Conservation (phyloP, 2,888 invertebrate genomes). For the Cephus sareptanus region DNA sequence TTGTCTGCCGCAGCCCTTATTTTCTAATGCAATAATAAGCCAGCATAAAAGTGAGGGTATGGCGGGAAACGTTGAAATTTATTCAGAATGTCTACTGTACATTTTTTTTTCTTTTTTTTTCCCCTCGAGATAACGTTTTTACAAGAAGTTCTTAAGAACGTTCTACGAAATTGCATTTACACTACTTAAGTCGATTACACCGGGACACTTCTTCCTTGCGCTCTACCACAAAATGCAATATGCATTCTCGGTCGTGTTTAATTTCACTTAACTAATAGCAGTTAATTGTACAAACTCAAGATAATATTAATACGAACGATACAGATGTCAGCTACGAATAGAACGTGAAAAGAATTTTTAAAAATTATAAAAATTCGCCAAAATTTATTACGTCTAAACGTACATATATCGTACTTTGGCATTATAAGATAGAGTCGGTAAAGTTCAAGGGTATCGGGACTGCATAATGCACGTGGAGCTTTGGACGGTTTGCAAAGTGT, state of each 20-base stretch:
- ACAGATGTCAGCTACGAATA: neutral
- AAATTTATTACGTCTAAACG: neutral
- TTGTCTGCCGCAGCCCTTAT: neutral
- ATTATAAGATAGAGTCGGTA: no score
- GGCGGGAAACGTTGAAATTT: neutral
- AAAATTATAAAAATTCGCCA: neutral
- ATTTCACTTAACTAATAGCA: neutral
- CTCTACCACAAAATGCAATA: neutral
- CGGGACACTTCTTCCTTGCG: neutral
- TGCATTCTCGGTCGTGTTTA: neutral
- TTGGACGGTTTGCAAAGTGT: no score
- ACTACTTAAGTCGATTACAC: neutral
- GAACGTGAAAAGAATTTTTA: neutral
- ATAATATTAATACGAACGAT: neutral
- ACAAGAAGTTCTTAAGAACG: neutral
- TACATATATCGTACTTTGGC: no score
- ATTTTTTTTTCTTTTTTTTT: neutral
- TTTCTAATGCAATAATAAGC: neutral
- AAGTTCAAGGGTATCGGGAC: no score
- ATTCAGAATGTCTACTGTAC: neutral
- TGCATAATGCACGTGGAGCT: no score
- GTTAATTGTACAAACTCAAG: neutral
- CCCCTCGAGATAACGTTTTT: neutral
- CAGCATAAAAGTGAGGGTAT: neutral
- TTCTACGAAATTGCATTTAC: neutral